Conservation (phyloP, 1,140 invertebrate species). For the Drosophila saltans region DNA sequence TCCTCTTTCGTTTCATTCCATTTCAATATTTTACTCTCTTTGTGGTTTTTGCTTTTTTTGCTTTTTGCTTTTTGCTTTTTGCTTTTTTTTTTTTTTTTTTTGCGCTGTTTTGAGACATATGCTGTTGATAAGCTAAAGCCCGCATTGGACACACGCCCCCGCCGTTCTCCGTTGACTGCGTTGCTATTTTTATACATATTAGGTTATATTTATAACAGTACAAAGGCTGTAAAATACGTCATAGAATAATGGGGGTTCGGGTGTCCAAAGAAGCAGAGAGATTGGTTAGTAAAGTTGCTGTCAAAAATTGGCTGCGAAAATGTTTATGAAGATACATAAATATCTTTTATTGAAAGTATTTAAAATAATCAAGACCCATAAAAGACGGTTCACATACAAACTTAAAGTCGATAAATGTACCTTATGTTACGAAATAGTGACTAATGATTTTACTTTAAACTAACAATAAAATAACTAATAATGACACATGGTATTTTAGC, state of each 20-base stretch:
- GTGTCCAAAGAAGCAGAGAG: no score
- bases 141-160: constrained; percentile 54
- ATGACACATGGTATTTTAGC: no score
- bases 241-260: constrained; percentile 13
- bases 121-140: constrained; percentile 62
- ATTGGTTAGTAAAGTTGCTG: neutral
- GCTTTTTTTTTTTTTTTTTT: neutral
- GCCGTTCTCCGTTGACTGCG: constrained; percentile 11
- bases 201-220: constrained; percentile 55
- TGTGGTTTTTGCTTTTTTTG: neutral
- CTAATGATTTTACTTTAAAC: no score
- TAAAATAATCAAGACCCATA: no score
- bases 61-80: neutral
- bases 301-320: no score
- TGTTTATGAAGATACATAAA: no score
- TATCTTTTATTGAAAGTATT: no score
- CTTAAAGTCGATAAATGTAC: no score
- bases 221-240: constrained; percentile 41
- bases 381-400: no score
- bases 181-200: constrained; percentile 66
- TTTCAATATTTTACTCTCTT: neutral
- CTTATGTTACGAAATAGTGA: no score
- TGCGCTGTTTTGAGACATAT: constrained; percentile 19
- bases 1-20: constrained; percentile 33
- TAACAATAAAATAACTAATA: no score